These are phyloP conservation scores for Pandemis corylana DNA, from an alignment of 2,888 invertebrate genomes.

Conservation along the genomic window DNA sequence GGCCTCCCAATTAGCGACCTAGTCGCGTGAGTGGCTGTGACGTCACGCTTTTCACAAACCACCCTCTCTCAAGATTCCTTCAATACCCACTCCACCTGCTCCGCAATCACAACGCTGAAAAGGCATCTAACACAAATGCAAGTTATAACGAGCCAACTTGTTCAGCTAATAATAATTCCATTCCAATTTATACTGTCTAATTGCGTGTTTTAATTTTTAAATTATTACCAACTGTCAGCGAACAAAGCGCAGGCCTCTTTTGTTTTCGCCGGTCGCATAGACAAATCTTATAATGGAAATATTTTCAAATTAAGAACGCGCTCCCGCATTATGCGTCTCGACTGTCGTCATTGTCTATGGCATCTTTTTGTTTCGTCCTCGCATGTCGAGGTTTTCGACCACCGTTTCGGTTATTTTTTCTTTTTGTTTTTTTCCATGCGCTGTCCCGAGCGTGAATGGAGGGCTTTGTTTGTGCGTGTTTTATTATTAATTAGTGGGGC, in stretches of 20 bases:
- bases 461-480: conserved; percentile 83
- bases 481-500: conserved; percentile 85
- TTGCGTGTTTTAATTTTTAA: conserved; percentile 75
- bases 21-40: conserved; percentile 80
- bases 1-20: conserved; percentile 83
- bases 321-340: conserved; percentile 84
- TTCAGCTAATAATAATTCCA: conserved; percentile 77
- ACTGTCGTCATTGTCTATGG: conserved; percentile 84
- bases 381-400: conserved; percentile 84
- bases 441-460: conserved; percentile 82
- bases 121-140: conserved; percentile 69
- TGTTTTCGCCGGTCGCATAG: conserved; percentile 79
- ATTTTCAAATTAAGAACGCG: conserved; percentile 84
- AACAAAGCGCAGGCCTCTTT: conserved; percentile 77
- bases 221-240: conserved; percentile 75
- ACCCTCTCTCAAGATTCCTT: conserved; percentile 80
- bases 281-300: conserved; percentile 85
- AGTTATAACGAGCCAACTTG: conserved; percentile 77
- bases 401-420: conserved; percentile 81
- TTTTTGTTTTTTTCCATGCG: conserved; percentile 66
- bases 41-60: conserved; percentile 83
- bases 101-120: conserved; percentile 77
- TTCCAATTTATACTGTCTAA: conserved; percentile 51
- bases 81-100: conserved; percentile 83
- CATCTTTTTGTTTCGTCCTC: conserved; percentile 80